Conservation (phyloP, 2,797 vertebrate genomes). For the Podargus strigoides region DNA sequence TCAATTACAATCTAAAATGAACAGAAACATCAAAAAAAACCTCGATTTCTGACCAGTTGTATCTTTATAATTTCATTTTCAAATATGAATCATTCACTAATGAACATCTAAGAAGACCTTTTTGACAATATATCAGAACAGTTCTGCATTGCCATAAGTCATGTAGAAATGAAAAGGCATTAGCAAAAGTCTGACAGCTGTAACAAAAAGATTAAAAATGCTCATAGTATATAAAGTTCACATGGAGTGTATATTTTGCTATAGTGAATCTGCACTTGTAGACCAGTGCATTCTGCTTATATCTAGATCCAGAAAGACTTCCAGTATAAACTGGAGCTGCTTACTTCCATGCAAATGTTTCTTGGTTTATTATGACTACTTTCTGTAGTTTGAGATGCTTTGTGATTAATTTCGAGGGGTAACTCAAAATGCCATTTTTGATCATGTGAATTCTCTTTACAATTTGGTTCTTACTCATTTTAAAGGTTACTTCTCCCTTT, state of each 20-base stretch:
- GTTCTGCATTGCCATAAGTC: not conserved
- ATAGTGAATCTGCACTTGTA: not conserved
- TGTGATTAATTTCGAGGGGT: not conserved
- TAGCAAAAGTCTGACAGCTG: not conserved
- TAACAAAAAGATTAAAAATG: not conserved
- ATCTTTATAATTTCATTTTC: not conserved
- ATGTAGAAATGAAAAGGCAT: not conserved
- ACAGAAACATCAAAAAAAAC: not conserved
- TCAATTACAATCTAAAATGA: not conserved
- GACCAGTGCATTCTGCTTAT: not conserved
- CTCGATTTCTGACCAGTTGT: not conserved
- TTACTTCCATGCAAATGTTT: not conserved
- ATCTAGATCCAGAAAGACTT: not conserved
- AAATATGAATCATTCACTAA: not conserved
- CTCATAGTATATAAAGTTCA: not conserved
- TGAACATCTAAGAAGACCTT: not conserved
- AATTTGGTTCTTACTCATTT: not conserved
- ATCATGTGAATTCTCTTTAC: not conserved
- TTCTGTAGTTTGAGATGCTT: not conserved
- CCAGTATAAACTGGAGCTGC: not conserved
- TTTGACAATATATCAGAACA: not conserved
- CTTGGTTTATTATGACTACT: not conserved
- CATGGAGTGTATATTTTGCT: not conserved
- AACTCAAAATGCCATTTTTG: not conserved
- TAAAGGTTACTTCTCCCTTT: not conserved